A percentile compares a stretch with the other conserved stretches of the same genome.
phyloP scores from a whole-genome alignment of 2,113 vertebrate genomes.

The Dromas ardeola region DNA sequence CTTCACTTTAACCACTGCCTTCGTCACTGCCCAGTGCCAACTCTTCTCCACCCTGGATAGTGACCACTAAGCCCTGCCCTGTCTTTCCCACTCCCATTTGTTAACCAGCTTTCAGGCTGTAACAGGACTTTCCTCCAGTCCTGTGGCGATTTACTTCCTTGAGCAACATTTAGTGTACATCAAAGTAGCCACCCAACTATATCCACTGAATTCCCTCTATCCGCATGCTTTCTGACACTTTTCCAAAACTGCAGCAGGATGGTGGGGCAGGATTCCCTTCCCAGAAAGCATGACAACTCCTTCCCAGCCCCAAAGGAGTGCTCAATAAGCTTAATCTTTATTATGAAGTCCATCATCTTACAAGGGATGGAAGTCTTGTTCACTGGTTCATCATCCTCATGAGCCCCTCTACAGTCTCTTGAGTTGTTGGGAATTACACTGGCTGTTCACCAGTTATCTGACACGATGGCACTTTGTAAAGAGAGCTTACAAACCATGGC shows the following conservation, averaged over 20 bases:
- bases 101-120: not conserved
- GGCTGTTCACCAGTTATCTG: not conserved
- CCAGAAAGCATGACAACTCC: not conserved
- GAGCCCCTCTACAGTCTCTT: not conserved
- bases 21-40: not conserved
- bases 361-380: not conserved
- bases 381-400: not conserved
- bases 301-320: not conserved
- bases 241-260: not conserved
- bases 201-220: not conserved
- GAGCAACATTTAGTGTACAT: not conserved
- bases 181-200: not conserved
- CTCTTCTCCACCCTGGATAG: not conserved
- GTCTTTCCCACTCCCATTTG: not conserved
- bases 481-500: not conserved
- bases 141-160: not conserved
- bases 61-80: not conserved
- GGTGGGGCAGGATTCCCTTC: not conserved
- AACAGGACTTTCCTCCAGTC: not conserved
- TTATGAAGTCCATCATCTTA: not conserved
- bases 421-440: not conserved
- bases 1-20: not conserved
- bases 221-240: not conserved
- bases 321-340: not conserved
- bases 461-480: rapidly evolving